Evolutionary conservation across 2,113 vertebrate genomes (phyloP).

Genomic region (Melospiza melodia): DNA sequence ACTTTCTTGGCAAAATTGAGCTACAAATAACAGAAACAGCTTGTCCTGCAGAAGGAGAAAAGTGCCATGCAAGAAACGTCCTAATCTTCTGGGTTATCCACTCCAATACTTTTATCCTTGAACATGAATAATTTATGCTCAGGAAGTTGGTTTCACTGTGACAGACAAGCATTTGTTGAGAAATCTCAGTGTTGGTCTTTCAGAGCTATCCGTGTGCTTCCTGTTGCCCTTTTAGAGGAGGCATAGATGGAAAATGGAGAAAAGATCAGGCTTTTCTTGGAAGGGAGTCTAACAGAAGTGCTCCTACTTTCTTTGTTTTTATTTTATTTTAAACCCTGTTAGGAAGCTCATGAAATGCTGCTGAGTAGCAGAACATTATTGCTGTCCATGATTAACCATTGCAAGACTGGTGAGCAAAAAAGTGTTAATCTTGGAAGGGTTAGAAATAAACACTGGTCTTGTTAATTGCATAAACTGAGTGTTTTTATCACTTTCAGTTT

Average conservation of each 20-base stretch:
- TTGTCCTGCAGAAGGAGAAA: neutral
- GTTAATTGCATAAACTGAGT: neutral
- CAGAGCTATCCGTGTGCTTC: neutral
- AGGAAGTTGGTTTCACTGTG: constrained; percentile 30
- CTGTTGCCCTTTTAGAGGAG: constrained; percentile 18
- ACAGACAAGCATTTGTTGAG: constrained; percentile 12
- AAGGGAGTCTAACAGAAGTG: neutral
- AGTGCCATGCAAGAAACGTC: neutral
- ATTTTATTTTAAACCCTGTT: neutral
- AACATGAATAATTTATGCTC: constrained; percentile 38
- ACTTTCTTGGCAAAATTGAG: neutral
- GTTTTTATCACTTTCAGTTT: neutral
- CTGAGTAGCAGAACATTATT: neutral
- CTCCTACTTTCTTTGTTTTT: neutral
- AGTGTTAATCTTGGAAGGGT: neutral
- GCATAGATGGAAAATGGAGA: neutral
- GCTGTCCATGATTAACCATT: neutral
- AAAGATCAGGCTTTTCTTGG: neutral
- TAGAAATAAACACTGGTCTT: neutral
- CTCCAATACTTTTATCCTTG: constrained; percentile 30
- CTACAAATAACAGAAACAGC: neutral
- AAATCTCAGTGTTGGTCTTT: constrained; percentile 1
- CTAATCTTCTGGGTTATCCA: constrained; percentile 19
- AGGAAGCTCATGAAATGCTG: neutral
- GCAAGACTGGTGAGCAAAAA: neutral